Evolutionary conservation across 2,113 vertebrate species (phyloP).

Genomic region (Butorides virescens): DNA sequence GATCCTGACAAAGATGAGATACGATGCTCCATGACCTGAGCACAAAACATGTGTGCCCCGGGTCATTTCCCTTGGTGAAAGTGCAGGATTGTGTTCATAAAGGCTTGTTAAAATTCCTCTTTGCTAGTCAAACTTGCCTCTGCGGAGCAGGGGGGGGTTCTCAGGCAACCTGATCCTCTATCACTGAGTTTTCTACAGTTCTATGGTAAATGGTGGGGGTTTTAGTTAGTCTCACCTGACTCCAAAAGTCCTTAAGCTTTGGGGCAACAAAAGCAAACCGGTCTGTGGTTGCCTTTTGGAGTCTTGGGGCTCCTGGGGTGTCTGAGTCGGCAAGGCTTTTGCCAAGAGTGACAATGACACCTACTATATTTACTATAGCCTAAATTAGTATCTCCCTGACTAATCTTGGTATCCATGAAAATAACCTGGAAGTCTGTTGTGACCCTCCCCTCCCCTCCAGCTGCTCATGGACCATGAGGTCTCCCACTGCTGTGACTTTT

Average conservation of each 20-base stretch:
- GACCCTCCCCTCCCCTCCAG: background rate
- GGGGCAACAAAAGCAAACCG: background rate
- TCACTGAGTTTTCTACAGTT: background rate
- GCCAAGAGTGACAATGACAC: background rate
- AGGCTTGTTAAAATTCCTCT: background rate
- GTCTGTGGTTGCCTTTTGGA: background rate
- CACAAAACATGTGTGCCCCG: fast-evolving
- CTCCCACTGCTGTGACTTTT: background rate
- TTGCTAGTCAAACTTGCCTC: background rate
- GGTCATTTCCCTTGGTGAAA: fast-evolving
- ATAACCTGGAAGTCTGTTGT: background rate
- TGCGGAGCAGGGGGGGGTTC: background rate
- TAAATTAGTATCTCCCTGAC: background rate
- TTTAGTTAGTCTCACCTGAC: background rate
- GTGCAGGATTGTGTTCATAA: fast-evolving
- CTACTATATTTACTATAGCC: background rate
- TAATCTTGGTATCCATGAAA: background rate
- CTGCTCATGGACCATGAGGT: background rate
- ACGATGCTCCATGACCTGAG: fast-evolving
- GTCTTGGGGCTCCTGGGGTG: background rate
- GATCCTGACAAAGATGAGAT: background rate
- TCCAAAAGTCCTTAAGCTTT: background rate
- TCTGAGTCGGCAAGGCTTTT: background rate
- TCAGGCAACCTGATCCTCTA: background rate
- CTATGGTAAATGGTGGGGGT: fast-evolving